Evolutionary conservation across 2,888 invertebrate genomes (phyloP).

Genomic region (Yponomeuta cagnagella): DNA sequence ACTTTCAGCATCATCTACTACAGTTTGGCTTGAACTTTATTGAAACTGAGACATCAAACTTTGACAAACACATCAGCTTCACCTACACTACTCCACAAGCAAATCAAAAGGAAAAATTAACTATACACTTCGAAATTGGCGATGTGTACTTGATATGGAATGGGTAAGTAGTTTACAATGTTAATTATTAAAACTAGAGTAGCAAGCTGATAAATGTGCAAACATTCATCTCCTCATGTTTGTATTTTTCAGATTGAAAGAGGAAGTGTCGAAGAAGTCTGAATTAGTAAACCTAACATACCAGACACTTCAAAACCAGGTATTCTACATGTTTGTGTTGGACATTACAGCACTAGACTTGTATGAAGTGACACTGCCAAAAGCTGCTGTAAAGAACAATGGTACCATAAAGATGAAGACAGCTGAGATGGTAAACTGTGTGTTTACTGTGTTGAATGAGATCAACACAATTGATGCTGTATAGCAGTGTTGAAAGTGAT

Average conservation of each 20-base stretch:
- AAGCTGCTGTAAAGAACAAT: constrained; percentile 51
- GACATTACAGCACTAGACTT: constrained; percentile 54
- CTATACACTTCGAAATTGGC: constrained; percentile 50
- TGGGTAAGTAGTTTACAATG: constrained; percentile 35
- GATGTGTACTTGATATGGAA: constrained; percentile 58
- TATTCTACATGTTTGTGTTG: constrained; percentile 42
- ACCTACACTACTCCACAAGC: constrained; percentile 45
- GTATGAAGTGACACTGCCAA: constrained; percentile 48
- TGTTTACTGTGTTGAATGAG: constrained; percentile 57
- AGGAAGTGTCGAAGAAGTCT: constrained; percentile 36
- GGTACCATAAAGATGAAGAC: constrained; percentile 62
- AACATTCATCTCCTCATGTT: not conserved
- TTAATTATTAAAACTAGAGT: not conserved
- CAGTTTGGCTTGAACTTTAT: constrained; percentile 55
- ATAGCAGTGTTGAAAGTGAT: constrained; percentile 1
- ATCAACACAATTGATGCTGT: constrained; percentile 26
- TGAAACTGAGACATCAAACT: constrained; percentile 43
- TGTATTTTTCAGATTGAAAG: constrained; percentile 42
- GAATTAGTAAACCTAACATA: constrained; percentile 47
- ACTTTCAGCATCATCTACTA: constrained; percentile 54
- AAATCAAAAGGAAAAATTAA: constrained; percentile 48
- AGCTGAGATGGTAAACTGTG: constrained; percentile 53
- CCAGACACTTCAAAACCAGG: constrained; percentile 54
- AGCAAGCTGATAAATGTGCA: not conserved
- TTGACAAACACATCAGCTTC: constrained; percentile 36